A percentile compares a stretch with the other conserved stretches of the same genome.
Evolutionary conservation across 1,140 invertebrate species (phyloP).

Genomic region (Caenorhabditis brenneri): DNA sequence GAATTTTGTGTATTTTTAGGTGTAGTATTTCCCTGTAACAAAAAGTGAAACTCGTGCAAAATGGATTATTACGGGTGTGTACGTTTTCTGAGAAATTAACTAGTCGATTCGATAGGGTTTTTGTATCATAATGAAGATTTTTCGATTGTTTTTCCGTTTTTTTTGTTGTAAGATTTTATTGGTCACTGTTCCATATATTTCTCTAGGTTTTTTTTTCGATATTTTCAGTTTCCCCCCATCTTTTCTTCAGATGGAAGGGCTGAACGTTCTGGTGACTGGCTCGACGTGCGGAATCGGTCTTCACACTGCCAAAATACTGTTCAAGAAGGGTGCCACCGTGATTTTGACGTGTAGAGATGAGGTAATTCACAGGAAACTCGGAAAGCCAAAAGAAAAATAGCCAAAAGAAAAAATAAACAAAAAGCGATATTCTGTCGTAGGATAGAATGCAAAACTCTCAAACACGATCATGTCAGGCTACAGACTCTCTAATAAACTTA

Average conservation of each 20-base stretch:
- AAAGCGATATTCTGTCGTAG: too few species aligned
- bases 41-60: not conserved
- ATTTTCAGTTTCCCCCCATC: not conserved
- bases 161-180: not conserved
- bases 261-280: conserved; percentile 4
- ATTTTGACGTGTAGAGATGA: conserved; percentile 44
- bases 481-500: too few species aligned
- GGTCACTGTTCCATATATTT: not conserved
- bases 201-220: not conserved
- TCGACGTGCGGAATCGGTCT: conserved; percentile 22
- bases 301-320: conserved; percentile 14
- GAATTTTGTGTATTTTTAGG: not conserved
- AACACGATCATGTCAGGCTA: too few species aligned
- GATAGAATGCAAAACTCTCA: too few species aligned
- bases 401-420: too few species aligned
- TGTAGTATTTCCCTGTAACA: not conserved
- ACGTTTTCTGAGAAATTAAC: not conserved
- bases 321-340: conserved; percentile 20
- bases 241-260: not conserved
- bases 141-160: too few species aligned
- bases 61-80: not conserved
- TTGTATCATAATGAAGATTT: too few species aligned
- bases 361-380: too few species aligned
- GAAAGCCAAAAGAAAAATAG: too few species aligned
- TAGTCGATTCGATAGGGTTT: too few species aligned